Conservation (phyloP, 2,113 vertebrate species). For the Zosterops borbonicus region DNA sequence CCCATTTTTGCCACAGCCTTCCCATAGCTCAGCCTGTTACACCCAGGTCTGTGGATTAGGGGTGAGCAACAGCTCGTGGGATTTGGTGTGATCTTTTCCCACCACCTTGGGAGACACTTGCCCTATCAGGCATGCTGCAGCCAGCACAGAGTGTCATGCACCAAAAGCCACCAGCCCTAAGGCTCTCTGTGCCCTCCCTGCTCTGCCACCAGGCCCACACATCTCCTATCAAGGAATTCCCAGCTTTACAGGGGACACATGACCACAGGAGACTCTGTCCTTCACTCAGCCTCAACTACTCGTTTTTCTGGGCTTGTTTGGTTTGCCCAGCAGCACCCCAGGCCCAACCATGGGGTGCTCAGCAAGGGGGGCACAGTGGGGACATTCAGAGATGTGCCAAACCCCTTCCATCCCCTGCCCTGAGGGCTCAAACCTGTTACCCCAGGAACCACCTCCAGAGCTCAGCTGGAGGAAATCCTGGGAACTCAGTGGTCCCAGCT, state of each 20-base stretch:
- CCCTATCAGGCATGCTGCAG: rapidly evolving
- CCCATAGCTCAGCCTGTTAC: rapidly evolving
- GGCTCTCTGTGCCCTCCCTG: rapidly evolving
- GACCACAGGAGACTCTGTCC: not conserved
- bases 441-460: not conserved
- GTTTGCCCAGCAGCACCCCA: not conserved
- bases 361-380: not conserved
- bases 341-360: not conserved
- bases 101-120: not conserved
- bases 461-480: not conserved
- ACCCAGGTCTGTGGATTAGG: not conserved
- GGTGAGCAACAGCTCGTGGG: rapidly evolving
- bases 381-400: not conserved
- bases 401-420: not conserved
- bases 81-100: not conserved
- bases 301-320: not conserved
- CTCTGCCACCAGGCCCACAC: not conserved
- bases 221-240: not conserved
- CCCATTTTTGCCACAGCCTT: rapidly evolving
- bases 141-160: no score
- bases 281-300: not conserved
- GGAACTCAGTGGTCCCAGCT: rapidly evolving
- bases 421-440: not conserved
- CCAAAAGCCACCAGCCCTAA: not conserved
- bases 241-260: not conserved